Percentiles rank a stretch among this genome's conserved stretches.
phyloP scores from a whole-genome alignment of 1,140 invertebrate genomes.

The Pararge aegeria region DNA sequence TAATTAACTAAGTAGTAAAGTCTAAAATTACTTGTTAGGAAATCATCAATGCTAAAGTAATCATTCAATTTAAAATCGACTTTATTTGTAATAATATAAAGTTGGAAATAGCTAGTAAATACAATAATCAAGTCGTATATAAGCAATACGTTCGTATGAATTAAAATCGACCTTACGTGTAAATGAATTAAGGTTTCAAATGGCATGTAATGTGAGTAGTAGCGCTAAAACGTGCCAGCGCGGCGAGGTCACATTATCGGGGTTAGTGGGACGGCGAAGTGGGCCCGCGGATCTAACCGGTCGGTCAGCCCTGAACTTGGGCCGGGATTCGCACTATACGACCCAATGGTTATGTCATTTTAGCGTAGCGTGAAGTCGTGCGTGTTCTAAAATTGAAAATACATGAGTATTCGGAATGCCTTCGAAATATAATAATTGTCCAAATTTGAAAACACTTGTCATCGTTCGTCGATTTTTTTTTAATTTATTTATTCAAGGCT shows the following conservation, averaged over 20 bases:
- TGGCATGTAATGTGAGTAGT: neutral
- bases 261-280: slow-evolving; percentile 50
- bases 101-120: slow-evolving; percentile 1
- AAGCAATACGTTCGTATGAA: too few species aligned
- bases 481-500: too few species aligned
- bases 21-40: neutral
- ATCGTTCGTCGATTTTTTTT: too few species aligned
- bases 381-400: slow-evolving; percentile 1
- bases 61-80: neutral
- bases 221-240: slow-evolving; percentile 24
- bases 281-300: slow-evolving; percentile 39
- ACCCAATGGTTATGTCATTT: slow-evolving; percentile 45
- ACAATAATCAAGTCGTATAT: neutral
- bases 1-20: neutral
- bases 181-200: slow-evolving; percentile 2
- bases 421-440: too few species aligned
- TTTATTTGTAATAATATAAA: slow-evolving; percentile 15
- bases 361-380: slow-evolving; percentile 7
- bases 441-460: too few species aligned
- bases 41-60: neutral
- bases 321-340: slow-evolving; percentile 31
- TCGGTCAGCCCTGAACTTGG: slow-evolving; percentile 57
- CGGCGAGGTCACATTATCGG: slow-evolving; percentile 42
- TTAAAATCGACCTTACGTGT: neutral
- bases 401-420: too few species aligned